Percentiles rank a stretch among this genome's conserved stretches.
Conservation (phyloP, 1,140 invertebrate genomes). For the Microvelia longipes region DNA sequence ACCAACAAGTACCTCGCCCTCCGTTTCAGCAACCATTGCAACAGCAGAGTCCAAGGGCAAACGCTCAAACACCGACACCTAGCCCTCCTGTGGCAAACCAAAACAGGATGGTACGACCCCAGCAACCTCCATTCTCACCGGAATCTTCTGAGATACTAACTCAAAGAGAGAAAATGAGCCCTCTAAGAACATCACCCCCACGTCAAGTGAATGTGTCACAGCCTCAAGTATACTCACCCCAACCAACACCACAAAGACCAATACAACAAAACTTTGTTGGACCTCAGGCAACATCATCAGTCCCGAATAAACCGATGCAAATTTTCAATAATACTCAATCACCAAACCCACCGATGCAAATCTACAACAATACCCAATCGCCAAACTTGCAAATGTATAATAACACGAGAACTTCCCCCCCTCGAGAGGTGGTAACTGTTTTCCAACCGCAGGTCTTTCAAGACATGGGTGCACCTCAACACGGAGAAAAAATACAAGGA, state of each 20-base stretch:
- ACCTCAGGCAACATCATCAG: not conserved
- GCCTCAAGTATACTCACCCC: not conserved
- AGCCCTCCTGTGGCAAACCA: not conserved
- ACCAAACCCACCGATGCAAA: not conserved
- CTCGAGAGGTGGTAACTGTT: constrained; percentile 15
- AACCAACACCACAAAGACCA: not conserved
- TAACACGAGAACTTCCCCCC: constrained; percentile 14
- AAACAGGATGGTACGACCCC: not conserved
- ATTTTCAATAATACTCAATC: not conserved
- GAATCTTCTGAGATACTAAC: not conserved
- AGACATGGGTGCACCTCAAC: not conserved
- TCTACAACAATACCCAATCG: not conserved
- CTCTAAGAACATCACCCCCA: not conserved
- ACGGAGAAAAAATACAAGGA: not conserved
- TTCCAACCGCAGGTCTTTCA: constrained; percentile 12
- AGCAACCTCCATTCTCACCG: not conserved
- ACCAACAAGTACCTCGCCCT: not conserved
- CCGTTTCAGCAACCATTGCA: not conserved
- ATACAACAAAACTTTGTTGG: not conserved
- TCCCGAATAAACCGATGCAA: not conserved
- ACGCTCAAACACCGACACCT: not conserved
- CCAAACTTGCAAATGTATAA: constrained; percentile 9
- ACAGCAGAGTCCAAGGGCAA: not conserved
- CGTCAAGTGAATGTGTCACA: not conserved
- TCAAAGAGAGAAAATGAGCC: not conserved